Percentiles rank a stretch among this genome's conserved stretches.
phyloP scores from a whole-genome alignment of 2,888 invertebrate genomes.

The Notocelia uddmanniana region DNA sequence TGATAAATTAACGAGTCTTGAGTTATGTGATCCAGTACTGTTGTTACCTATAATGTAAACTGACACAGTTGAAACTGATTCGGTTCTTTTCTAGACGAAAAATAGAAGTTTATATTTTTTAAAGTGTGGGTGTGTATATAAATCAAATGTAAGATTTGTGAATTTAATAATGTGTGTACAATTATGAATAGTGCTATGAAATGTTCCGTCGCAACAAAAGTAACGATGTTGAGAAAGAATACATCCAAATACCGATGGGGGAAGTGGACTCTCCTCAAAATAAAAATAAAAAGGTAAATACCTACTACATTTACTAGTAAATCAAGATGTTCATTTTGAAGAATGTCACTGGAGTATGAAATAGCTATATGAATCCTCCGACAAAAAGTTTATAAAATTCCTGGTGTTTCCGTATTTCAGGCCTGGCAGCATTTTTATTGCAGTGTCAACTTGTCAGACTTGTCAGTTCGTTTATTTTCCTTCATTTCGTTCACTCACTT shows the following conservation, averaged over 20 bases:
- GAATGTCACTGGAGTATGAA: neutral
- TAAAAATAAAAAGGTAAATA: slow-evolving; percentile 57
- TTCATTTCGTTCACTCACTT: slow-evolving; percentile 1
- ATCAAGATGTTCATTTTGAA: neutral
- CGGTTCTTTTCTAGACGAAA: no score
- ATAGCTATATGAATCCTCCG: neutral
- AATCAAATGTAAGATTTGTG: neutral
- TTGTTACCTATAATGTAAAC: slow-evolving; percentile 4
- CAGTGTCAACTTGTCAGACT: neutral
- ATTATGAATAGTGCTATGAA: slow-evolving; percentile 52
- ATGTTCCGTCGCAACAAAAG: slow-evolving; percentile 74
- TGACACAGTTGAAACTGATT: neutral
- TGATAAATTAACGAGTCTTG: slow-evolving; percentile 20
- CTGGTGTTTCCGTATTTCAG: neutral
- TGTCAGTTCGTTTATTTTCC: neutral
- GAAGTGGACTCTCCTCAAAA: slow-evolving; percentile 53
- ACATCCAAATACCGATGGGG: slow-evolving; percentile 66
- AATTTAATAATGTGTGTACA: slow-evolving; percentile 32
- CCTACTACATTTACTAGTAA: neutral
- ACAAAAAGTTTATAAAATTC: neutral
- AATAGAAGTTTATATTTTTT: neutral
- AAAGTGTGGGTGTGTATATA: neutral
- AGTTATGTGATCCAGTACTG: slow-evolving; percentile 9
- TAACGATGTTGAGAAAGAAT: slow-evolving; percentile 61
- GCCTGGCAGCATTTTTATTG: slow-evolving; percentile 1